phyloP scores from a whole-genome alignment of 2,113 vertebrate species.

The Galemys pyrenaicus region DNA sequence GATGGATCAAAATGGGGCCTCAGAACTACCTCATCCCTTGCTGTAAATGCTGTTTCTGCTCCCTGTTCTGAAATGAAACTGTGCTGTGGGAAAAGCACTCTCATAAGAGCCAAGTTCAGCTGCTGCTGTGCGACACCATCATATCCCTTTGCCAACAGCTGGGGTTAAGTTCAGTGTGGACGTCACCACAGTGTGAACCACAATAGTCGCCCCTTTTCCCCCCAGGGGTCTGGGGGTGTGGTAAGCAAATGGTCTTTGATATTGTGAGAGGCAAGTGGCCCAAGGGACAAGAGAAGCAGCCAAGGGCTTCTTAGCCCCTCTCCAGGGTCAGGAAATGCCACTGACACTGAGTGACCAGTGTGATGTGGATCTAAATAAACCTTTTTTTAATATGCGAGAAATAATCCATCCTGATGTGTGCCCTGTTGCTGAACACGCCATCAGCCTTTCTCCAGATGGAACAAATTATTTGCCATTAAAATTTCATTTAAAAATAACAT shows the following conservation, averaged over 20 bases:
- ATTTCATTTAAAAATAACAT: constrained; percentile 63
- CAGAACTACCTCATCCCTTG: neutral
- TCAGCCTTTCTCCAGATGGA: constrained; percentile 49
- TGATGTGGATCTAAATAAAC: constrained; percentile 4
- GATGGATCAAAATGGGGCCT: neutral
- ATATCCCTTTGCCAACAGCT: neutral
- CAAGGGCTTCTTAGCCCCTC: neutral
- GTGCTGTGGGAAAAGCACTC: neutral
- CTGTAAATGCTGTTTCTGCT: neutral
- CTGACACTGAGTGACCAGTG: neutral
- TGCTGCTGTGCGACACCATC: neutral
- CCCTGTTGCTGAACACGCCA: constrained; percentile 47
- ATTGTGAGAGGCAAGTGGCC: neutral
- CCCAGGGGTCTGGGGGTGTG: neutral
- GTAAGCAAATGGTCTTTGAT: neutral
- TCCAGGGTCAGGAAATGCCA: constrained; percentile 10
- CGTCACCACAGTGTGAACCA: neutral
- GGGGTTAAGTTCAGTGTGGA: neutral
- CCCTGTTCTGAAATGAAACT: neutral
- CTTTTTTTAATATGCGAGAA: neutral
- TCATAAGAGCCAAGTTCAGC: neutral
- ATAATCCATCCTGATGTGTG: constrained; percentile 48
- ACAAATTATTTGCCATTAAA: constrained; percentile 65
- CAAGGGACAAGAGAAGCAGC: neutral
- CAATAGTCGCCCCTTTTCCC: neutral